Conservation (phyloP, 2,797 vertebrate genomes). For the Sebastes trivittatus region DNA sequence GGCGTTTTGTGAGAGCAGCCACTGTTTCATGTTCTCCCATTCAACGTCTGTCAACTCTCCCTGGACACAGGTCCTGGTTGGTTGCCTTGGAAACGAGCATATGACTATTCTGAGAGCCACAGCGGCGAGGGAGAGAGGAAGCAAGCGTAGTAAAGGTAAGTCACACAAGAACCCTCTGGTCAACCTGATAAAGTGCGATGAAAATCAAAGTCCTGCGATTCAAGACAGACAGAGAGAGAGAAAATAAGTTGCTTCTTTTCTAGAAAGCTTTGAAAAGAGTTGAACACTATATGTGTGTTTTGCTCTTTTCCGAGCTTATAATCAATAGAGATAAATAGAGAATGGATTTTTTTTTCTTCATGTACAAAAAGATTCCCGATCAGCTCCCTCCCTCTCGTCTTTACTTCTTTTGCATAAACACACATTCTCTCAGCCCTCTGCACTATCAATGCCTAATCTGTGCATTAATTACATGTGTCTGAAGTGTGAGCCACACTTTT, state of each 20-base stretch:
- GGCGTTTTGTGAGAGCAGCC: slow-evolving; percentile 43
- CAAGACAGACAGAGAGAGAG: slow-evolving; percentile 9
- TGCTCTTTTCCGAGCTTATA: slow-evolving; percentile 33
- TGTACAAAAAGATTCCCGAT: slow-evolving; percentile 7
- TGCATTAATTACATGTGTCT: slow-evolving; percentile 71
- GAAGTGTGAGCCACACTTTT: slow-evolving; percentile 18
- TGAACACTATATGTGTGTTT: slow-evolving; percentile 25
- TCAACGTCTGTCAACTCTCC: slow-evolving; percentile 68
- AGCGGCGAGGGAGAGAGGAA: slow-evolving; percentile 56
- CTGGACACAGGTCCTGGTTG: slow-evolving; percentile 76
- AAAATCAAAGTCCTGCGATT: slow-evolving; percentile 55
- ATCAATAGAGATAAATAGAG: slow-evolving; percentile 46
- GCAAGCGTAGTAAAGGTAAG: slow-evolving; percentile 71
- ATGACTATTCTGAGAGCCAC: slow-evolving; percentile 77
- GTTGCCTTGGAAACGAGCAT: slow-evolving; percentile 83
- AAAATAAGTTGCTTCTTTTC: slow-evolving; percentile 28
- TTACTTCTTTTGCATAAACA: neutral
- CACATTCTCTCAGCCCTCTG: neutral
- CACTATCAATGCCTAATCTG: slow-evolving; percentile 56
- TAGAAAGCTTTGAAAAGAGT: slow-evolving; percentile 30
- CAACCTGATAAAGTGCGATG: slow-evolving; percentile 68
- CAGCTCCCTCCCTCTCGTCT: neutral
- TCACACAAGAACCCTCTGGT: slow-evolving; percentile 72
- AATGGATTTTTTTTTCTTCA: slow-evolving; percentile 37
- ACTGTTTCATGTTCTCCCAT: slow-evolving; percentile 57